Conservation (phyloP, 2,888 invertebrate species). For the Hecatera dysodea region DNA sequence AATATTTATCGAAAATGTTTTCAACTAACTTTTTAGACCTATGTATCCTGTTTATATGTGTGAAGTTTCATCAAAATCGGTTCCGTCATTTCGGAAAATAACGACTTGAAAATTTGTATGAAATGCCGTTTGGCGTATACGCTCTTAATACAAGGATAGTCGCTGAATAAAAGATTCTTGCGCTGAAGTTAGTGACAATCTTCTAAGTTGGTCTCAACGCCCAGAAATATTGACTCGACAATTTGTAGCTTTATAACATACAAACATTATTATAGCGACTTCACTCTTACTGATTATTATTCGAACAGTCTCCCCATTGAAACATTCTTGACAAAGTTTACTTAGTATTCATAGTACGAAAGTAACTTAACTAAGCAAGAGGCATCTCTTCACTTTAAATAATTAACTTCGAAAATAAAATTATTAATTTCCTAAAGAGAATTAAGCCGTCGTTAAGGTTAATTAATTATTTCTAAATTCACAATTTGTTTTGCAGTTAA, state of each 20-base stretch:
- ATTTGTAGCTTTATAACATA: slow-evolving; percentile 7
- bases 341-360: slow-evolving; percentile 17
- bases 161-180: slow-evolving; percentile 15
- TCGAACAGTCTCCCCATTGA: not conserved
- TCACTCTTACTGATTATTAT: slow-evolving; percentile 5
- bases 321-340: slow-evolving; percentile 18
- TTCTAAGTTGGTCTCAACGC: slow-evolving; percentile 3
- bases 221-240: slow-evolving; percentile 6
- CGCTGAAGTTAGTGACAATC: slow-evolving; percentile 16
- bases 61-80: too few relatives aligned
- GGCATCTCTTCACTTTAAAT: slow-evolving; percentile 34
- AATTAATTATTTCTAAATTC: slow-evolving; percentile 34
- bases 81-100: too few relatives aligned
- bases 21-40: too few relatives aligned
- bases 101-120: too few relatives aligned
- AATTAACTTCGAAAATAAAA: slow-evolving; percentile 48
- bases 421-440: slow-evolving; percentile 35
- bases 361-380: slow-evolving; percentile 24
- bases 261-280: not conserved
- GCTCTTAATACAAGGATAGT: not conserved
- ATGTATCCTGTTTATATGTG: too few relatives aligned
- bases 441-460: slow-evolving; percentile 30
- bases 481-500: slow-evolving; percentile 23
- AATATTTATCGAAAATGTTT: too few relatives aligned
- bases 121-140: too few relatives aligned